Conservation (phyloP, 2,797 vertebrate genomes). For the Botia kubotai region DNA sequence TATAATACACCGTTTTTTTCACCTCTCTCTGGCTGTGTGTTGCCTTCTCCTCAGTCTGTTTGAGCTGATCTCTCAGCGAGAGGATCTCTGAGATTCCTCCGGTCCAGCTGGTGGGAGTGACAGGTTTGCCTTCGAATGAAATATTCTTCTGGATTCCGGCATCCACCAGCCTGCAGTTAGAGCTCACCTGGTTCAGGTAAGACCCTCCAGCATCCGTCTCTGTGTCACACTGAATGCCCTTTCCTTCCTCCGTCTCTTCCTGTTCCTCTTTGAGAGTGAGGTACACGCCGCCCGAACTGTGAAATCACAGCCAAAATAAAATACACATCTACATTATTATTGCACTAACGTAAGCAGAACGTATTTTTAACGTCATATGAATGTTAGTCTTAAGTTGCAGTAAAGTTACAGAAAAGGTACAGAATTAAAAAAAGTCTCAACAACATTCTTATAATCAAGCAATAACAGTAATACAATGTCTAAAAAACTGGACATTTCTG, state of each 20-base stretch:
- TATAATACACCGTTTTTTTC: not conserved
- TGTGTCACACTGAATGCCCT: conserved; percentile 8
- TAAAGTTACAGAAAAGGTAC: too few relatives aligned
- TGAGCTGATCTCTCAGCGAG: conserved; percentile 81
- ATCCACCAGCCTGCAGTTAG: conserved; percentile 76
- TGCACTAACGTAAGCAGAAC: too few relatives aligned
- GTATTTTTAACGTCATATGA: too few relatives aligned
- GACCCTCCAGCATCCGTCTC: conserved; percentile 65
- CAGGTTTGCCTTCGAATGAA: conserved; percentile 79
- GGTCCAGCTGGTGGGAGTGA: conserved; percentile 74
- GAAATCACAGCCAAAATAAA: not conserved
- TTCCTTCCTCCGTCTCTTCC: conserved; percentile 57
- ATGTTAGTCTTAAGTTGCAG: too few relatives aligned
- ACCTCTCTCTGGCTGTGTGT: conserved; percentile 80
- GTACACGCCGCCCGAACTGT: conserved; percentile 74
- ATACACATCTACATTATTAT: not conserved
- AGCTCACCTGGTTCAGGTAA: conserved; percentile 71
- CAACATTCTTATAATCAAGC: too few relatives aligned
- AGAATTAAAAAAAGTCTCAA: too few relatives aligned
- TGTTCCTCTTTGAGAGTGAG: conserved; percentile 75
- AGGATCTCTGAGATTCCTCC: conserved; percentile 79
- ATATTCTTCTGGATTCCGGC: conserved; percentile 84
- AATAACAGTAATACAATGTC: too few relatives aligned
- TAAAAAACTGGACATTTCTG: too few relatives aligned
- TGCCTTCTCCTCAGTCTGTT: conserved; percentile 81